A percentile compares a stretch with the other conserved stretches of the same genome.
Evolutionary conservation across 1,140 invertebrate species (phyloP).

Genomic region (Heliconius hermathena): DNA sequence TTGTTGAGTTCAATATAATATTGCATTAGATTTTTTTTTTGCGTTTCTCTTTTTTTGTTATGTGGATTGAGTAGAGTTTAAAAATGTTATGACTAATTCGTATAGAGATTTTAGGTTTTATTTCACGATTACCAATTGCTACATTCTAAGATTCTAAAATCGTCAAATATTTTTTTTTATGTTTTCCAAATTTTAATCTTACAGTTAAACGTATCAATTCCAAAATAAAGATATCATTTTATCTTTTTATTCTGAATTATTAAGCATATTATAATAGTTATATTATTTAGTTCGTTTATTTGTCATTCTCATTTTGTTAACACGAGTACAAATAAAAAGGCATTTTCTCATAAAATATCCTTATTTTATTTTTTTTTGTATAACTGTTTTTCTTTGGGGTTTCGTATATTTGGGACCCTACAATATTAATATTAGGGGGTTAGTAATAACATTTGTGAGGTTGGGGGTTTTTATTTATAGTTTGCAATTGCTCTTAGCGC

Average conservation of each 20-base stretch:
- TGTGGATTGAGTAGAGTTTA: background rate
- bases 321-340: too few relatives aligned
- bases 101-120: background rate
- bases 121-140: too few relatives aligned
- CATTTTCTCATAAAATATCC: background rate
- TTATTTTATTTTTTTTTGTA: background rate
- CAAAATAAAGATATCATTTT: too few relatives aligned
- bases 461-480: conserved; percentile 49
- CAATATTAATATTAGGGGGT: conserved; percentile 43
- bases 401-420: conserved; percentile 19
- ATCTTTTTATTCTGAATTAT: too few relatives aligned
- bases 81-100: background rate
- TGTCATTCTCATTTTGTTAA: too few relatives aligned
- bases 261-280: too few relatives aligned
- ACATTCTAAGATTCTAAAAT: too few relatives aligned
- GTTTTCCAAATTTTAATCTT: too few relatives aligned
- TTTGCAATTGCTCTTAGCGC: conserved; percentile 39
- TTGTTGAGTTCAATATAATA: conserved; percentile 31
- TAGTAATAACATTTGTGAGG: conserved; percentile 53
- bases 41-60: background rate
- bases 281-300: too few relatives aligned
- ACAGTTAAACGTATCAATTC: too few relatives aligned
- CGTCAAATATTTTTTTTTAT: too few relatives aligned
- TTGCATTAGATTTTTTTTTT: background rate
- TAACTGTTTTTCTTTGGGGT: background rate